Evolutionary conservation across 1,140 invertebrate species (phyloP), one percentile per base, ranked within the genome.

Genomic region (Hetaerina americana): DNA sequence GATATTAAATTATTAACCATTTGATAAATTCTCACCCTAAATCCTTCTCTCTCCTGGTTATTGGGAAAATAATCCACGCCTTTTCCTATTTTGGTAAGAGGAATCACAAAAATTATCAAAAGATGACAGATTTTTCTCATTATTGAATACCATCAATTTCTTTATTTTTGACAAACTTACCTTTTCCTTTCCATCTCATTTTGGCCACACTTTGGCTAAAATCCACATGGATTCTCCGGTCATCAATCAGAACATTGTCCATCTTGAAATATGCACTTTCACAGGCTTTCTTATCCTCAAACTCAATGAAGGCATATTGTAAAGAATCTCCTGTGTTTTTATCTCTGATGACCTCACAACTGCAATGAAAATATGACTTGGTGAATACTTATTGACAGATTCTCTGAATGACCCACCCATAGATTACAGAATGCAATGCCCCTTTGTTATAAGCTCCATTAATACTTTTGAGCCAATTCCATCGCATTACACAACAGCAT

Each of bases 201-300:
- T 97, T 97, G 0, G 95, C 89, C 0, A 99, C 97, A 66, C 95
- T 98, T 79, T 99, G 98, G 76, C 95, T 98, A 82, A 99, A 99
- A 81, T 99, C 98, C 1, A 99, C 98, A 81, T 99, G 97, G 76
- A 99, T 99, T 76, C 98, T 85, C 67, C 98, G 82, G 79, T 99
- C 98, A 83, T 99, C 98, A 77, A 99, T 99, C 0, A 99, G 82
- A 0, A 99, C 97, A 84, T 99, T 99, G 78, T 99, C 97, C 98
- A 99, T 99, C 85, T 99, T 99, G 77, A 99, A 97, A 83, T 96
- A 99, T 2, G 98, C 98, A 75, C 94, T 91, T 84, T 99, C 98
- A 84, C 97, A 99, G 10, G 96, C 89, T 80, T 97, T 90, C 76
- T 91, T 88, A 74, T 97, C 90, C 73, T 92, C 93, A 86, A 99